Percentiles rank a stretch among this genome's conserved stretches.
Conservation (phyloP, 2,113 vertebrate genomes). For the Platysteira castanea region DNA sequence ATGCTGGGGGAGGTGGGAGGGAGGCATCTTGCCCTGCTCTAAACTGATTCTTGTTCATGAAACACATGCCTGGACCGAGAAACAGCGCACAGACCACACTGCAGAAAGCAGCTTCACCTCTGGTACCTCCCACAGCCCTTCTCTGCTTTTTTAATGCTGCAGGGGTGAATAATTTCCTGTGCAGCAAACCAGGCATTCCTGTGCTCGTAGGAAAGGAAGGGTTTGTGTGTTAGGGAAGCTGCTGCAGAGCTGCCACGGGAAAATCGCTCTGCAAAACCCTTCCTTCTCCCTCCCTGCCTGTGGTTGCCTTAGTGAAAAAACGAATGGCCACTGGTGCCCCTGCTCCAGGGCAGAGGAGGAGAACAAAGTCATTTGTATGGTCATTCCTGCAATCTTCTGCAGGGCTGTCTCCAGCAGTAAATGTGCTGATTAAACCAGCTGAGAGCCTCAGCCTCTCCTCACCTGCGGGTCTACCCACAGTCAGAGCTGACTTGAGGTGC, state of each 20-base stretch:
- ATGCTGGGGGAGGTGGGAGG: not conserved
- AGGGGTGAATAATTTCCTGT: not conserved
- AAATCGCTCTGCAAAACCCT: not conserved
- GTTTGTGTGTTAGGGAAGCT: not conserved
- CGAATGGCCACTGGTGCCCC: not conserved
- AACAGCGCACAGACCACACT: not conserved
- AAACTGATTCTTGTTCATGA: not conserved
- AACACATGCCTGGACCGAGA: not conserved
- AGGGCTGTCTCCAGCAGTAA: not conserved
- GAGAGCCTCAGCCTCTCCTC: not conserved
- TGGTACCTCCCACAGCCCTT: not conserved
- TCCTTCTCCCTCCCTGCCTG: not conserved
- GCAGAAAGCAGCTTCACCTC: not conserved
- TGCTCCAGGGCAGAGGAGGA: not conserved
- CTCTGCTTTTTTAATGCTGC: not conserved
- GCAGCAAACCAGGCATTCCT: not conserved
- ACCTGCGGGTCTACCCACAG: not conserved
- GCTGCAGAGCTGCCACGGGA: not conserved
- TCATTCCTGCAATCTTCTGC: not conserved
- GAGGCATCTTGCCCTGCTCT: slow-evolving; percentile 1
- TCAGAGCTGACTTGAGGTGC: not conserved
- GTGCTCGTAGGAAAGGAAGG: not conserved
- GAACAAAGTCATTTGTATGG: not conserved
- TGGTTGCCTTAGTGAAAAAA: slow-evolving; percentile 63
- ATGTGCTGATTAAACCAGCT: not conserved